Percentiles rank a stretch among this genome's conserved stretches.
phyloP scores from a whole-genome alignment of 2,888 invertebrate genomes.

The Spisula solida region DNA sequence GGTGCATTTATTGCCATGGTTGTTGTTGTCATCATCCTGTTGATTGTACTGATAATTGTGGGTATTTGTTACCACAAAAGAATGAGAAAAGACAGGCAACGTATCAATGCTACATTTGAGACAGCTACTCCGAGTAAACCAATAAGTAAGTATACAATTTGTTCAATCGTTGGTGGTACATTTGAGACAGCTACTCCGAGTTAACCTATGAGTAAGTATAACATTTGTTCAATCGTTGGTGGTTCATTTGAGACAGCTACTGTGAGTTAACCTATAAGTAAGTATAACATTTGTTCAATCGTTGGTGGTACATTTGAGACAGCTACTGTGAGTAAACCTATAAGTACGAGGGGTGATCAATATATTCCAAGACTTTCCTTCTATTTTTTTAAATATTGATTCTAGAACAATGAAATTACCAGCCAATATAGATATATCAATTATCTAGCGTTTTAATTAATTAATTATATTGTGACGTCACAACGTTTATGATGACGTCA shows the following conservation, averaged over 20 bases:
- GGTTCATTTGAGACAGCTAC: slow-evolving; percentile 3
- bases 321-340: neutral
- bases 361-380: too few species aligned
- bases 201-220: neutral
- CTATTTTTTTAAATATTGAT: too few species aligned
- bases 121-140: neutral
- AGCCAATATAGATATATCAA: too few species aligned
- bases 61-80: slow-evolving; percentile 47
- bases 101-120: slow-evolving; percentile 37
- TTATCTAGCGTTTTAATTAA: too few species aligned
- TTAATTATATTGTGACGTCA: too few species aligned
- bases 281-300: neutral
- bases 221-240: slow-evolving; percentile 10
- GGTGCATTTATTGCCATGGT: slow-evolving; percentile 49
- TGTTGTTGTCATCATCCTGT: slow-evolving; percentile 41
- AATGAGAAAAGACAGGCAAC: slow-evolving; percentile 47
- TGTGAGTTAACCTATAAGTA: neutral
- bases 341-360: too few species aligned
- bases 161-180: slow-evolving; percentile 19
- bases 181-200: neutral
- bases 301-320: slow-evolving; percentile 32
- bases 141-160: slow-evolving; percentile 19
- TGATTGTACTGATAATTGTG: slow-evolving; percentile 5
- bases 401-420: too few species aligned
- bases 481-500: too few species aligned